Evolutionary conservation across 2,888 invertebrate species (phyloP).

Genomic region (Lasioglossum figueresi): DNA sequence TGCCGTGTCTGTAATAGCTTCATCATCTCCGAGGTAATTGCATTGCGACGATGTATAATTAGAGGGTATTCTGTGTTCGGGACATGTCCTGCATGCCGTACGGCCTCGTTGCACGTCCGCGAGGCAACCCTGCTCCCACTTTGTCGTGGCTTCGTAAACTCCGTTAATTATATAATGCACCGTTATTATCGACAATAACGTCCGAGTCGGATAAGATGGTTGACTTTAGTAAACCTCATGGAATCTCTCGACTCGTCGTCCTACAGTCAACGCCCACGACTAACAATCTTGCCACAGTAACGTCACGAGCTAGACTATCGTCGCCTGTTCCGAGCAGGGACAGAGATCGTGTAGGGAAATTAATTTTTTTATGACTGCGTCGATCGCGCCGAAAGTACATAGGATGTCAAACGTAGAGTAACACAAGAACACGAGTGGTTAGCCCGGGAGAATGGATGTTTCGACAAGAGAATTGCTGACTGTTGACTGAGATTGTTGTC

Average conservation of each 20-base stretch:
- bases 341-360: no score
- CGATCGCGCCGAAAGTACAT: no score
- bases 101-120: slow-evolving; percentile 32
- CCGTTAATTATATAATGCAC: slow-evolving; percentile 46
- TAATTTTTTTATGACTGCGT: no score
- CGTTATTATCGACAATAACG: slow-evolving; percentile 50
- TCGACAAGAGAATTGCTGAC: no score
- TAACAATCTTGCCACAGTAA: no score
- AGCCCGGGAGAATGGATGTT: no score
- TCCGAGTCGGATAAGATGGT: slow-evolving; percentile 2
- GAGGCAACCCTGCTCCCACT: neutral
- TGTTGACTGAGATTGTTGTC: no score
- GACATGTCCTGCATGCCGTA: slow-evolving; percentile 51
- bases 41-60: slow-evolving; percentile 73
- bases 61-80: slow-evolving; percentile 63
- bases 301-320: no score
- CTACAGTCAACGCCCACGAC: neutral
- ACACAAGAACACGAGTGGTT: no score
- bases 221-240: neutral
- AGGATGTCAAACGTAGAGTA: no score
- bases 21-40: slow-evolving; percentile 73
- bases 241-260: neutral
- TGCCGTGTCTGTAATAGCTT: slow-evolving; percentile 75
- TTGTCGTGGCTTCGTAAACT: slow-evolving; percentile 41
- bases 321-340: no score